Evolutionary conservation across 2,888 invertebrate genomes (phyloP), one percentile per base, ranked within the genome.

Genomic region (Dione juno): DNA sequence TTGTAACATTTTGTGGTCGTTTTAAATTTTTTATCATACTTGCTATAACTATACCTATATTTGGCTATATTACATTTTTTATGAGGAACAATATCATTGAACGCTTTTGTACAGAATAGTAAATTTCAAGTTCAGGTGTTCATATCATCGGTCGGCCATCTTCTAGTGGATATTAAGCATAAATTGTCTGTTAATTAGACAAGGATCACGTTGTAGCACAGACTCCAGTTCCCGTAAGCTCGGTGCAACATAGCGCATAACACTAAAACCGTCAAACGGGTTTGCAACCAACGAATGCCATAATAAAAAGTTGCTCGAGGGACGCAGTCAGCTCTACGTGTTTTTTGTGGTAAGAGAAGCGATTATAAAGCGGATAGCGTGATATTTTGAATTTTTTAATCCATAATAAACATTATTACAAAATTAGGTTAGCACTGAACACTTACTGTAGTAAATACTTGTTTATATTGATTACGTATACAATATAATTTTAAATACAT

Each of bases 211-310:
- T 63, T 45, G 35, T 37, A 37, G 63, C 43, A 69, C 37, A 66
- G 69, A 74, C 67, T 81, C 80, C 77, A 79, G 81, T 83, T 82
- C 84, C 82, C 81, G 84, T 84, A 82, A 82, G 84, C 80, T 77
- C 77, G 75, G 80, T 84, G 83, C 84, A 86, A 82, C 84, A 85
- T 84, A 82, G 81, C 78, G 79, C 81, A 82, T 82, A 81, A 87
- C 84, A 86, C 87, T 86, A 85, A 84, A 86, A 88, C 84, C 83
- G 85, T 82, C 85, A 87, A 89, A 89, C 89, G 82, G 82, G 89
- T 89, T 89, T 88, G 85, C 84, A 84, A 83, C 84, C 80, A 84
- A 84, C 85, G 87, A 86, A 85, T 85, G 83, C 87, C 81, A 83
- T 85, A 83, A 85, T 87, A 89, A 89, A 88, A 89, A 88, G 87